These are phyloP conservation scores for Dasyurus viverrinus DNA, from an alignment of 2,113 vertebrate species.

Conservation along the genomic window DNA sequence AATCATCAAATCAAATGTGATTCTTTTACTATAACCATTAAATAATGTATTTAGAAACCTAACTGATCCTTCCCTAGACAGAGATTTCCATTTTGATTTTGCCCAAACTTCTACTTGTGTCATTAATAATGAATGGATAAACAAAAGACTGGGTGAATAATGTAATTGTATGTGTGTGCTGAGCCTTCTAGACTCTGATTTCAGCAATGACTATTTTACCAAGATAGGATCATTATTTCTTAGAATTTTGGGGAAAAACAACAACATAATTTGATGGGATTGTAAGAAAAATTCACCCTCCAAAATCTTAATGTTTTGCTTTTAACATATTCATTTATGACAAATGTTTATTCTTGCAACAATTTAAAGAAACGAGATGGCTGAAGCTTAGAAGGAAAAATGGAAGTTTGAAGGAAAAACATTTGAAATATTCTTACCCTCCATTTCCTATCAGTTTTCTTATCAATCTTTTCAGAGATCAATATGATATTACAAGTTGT, in stretches of 20 bases:
- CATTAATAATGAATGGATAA: conserved; percentile 78
- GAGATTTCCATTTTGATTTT: conserved; percentile 76
- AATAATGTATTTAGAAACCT: conserved; percentile 77
- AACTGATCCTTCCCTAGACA: conserved; percentile 52
- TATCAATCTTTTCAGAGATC: not conserved
- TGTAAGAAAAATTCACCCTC: not conserved
- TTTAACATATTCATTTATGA: not conserved
- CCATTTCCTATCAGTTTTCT: no score
- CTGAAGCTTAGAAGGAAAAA: conserved; percentile 1
- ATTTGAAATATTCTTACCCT: no score
- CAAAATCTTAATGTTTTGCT: not conserved
- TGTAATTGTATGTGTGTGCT: conserved; percentile 45
- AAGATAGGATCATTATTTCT: conserved; percentile 49
- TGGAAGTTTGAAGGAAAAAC: not conserved
- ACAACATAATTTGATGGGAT: conserved; percentile 23
- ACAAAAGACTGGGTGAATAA: conserved; percentile 68
- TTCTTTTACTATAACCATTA: conserved; percentile 73
- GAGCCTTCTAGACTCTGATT: conserved; percentile 69
- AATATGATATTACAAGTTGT: no score
- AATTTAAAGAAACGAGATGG: not conserved
- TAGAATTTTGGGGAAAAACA: conserved; percentile 31
- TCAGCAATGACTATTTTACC: conserved; percentile 55
- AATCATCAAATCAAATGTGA: conserved; percentile 68
- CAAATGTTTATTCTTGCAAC: not conserved
- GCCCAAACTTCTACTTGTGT: conserved; percentile 81